phyloP scores from a whole-genome alignment of 1,140 invertebrate genomes.

The Drosophila kohkoa region DNA sequence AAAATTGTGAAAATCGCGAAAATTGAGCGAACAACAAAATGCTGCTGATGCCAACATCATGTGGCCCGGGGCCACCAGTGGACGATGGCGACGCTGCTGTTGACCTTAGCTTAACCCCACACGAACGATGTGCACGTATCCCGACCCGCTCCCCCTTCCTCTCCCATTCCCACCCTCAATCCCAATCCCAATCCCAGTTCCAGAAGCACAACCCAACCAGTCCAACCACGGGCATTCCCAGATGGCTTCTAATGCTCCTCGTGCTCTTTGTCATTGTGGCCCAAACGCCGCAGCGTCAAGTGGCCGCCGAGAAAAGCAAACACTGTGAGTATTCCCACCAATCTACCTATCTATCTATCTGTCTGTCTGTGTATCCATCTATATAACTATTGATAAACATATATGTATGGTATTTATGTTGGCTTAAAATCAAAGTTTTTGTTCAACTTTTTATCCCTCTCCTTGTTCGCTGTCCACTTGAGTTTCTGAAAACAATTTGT shows the following conservation, averaged over 20 bases:
- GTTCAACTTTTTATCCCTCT: constrained; percentile 24
- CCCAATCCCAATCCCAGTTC: not conserved
- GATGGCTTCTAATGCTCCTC: constrained; percentile 78
- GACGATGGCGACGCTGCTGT: constrained; percentile 22
- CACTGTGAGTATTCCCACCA: constrained; percentile 74
- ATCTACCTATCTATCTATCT: constrained; percentile 6
- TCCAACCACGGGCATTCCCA: constrained; percentile 62
- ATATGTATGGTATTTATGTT: constrained; percentile 16
- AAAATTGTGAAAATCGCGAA: constrained; percentile 57
- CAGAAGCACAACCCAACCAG: constrained; percentile 15
- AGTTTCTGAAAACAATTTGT: constrained; percentile 42
- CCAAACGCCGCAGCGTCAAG: constrained; percentile 71
- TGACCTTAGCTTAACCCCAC: constrained; percentile 37
- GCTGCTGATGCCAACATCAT: constrained; percentile 82
- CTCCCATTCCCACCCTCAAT: not conserved
- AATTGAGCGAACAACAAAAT: constrained; percentile 65
- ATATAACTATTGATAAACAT: constrained; percentile 7
- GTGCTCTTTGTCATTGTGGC: constrained; percentile 73
- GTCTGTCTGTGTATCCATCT: constrained; percentile 6
- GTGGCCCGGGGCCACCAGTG: constrained; percentile 77
- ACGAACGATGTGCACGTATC: constrained; percentile 17
- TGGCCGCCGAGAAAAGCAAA: constrained; percentile 83
- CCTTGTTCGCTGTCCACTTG: constrained; percentile 36
- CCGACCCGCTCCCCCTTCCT: not conserved
- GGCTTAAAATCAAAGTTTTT: constrained; percentile 39